Base-by-base conservation (phyloP, 2,113 vertebrate species). In the Uropsilus gracilis region DNA sequence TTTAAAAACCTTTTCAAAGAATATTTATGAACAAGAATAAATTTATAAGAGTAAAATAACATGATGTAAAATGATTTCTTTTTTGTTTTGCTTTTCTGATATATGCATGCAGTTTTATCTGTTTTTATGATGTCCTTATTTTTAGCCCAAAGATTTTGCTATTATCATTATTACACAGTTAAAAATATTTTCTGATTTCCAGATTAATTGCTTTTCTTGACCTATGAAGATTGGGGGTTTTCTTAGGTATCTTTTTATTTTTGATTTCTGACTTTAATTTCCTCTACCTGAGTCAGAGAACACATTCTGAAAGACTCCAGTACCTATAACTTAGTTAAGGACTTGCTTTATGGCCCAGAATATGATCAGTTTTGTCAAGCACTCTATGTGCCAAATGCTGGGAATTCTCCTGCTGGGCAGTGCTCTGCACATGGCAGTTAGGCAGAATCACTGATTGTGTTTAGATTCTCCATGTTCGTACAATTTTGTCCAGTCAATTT, bases 221-320 rank as follows among this genome's bases (percentile, higher is more conserved):
- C 6, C 18, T n/a, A 11, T 61, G 32, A 55, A 6, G 37, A 55
- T 86, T 68, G 80, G 30, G 30, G 16, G 39, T 73, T 44, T 91
- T 94, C 72, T 7, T 63, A 42, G 20, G 3, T 59, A 6, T 61
- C 26, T 72, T 57, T 55, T 76, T 18, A 30, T 83, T 87, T 46
- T 77, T 82, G 22, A 76, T 53, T 90, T 86, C n/a, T 39, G 44
- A 18, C 64, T 48, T 48, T 82, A 76, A 94, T 57, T 94, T n/a
- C n/a, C n/a, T n/a, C 46, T 2, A 17, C 22, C 34, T 20, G 68
- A 28, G 14, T 82, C 53, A 76, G n/a, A 81, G 61, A 61, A 81
- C 26, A 69, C 46, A 68, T 24, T 39, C 32, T 71, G 50, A 76
- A 81, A 63, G 8, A 72, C 59, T 86, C 75, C 8, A 75, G 20